A percentile compares a stretch with the other conserved stretches of the same genome.
Evolutionary conservation across 2,797 vertebrate genomes (phyloP).

Genomic region (Pelochelys cantorii): DNA sequence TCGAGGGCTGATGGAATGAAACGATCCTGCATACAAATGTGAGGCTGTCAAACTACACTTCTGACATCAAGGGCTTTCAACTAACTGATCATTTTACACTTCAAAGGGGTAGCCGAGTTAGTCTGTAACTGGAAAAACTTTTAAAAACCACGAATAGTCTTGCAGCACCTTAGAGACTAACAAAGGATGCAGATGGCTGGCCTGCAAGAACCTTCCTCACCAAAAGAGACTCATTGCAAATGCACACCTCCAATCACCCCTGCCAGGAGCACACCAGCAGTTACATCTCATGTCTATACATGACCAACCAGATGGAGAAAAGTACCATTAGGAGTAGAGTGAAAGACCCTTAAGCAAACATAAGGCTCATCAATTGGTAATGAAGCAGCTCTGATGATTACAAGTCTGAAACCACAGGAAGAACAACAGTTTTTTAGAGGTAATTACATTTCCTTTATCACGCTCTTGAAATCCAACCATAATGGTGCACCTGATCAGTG

Average conservation of each 20-base stretch:
- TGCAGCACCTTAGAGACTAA: too few species aligned
- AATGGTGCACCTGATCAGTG: not conserved
- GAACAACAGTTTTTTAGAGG: rapidly evolving
- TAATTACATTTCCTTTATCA: not conserved
- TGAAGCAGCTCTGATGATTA: rapidly evolving
- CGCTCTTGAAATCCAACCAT: not conserved
- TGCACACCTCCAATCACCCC: too few species aligned
- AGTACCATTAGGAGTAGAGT: not conserved
- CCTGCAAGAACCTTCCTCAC: not conserved
- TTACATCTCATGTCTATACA: not conserved
- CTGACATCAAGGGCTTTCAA: not conserved
- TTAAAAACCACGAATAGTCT: too few species aligned
- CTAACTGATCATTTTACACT: not conserved
- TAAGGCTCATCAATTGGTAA: not conserved
- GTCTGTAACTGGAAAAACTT: too few species aligned
- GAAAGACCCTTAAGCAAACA: not conserved
- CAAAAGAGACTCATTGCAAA: not conserved
- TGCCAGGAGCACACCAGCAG: not conserved
- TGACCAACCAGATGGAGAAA: not conserved
- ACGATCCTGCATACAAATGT: not conserved
- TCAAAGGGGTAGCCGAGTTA: too few species aligned
- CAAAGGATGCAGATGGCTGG: not conserved
- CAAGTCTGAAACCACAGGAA: not conserved
- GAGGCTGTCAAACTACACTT: not conserved
- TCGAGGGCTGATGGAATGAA: not conserved